Conservation (phyloP, 2,888 invertebrate species). For the Calameuta pallipes region DNA sequence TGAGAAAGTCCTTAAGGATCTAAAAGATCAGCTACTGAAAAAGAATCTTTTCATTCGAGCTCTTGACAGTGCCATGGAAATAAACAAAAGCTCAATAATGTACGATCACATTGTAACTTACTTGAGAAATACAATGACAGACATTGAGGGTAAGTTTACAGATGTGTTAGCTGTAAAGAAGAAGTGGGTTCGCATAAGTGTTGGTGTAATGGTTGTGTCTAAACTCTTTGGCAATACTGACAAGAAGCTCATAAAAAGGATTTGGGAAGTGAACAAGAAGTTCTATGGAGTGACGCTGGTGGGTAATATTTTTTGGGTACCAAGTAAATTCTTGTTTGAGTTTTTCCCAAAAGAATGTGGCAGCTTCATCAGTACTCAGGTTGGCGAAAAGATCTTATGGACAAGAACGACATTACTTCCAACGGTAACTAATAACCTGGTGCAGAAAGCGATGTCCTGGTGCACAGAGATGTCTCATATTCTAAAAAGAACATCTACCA, state of each 20-base stretch:
- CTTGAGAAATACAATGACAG: conserved; percentile 72
- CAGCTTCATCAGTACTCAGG: conserved; percentile 44
- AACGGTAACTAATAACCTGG: conserved; percentile 65
- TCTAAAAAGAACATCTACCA: conserved; percentile 70
- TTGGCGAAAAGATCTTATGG: conserved; percentile 55
- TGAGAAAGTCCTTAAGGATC: conserved; percentile 76
- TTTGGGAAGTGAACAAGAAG: conserved; percentile 83
- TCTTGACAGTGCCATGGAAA: conserved; percentile 65
- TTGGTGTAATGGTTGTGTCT: conserved; percentile 75
- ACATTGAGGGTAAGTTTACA: conserved; percentile 73
- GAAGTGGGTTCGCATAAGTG: conserved; percentile 75
- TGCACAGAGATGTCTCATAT: conserved; percentile 67
- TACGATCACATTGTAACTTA: conserved; percentile 76
- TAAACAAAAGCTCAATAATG: conserved; percentile 68
- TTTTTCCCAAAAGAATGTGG: conserved; percentile 69
- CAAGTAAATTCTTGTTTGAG: conserved; percentile 81
- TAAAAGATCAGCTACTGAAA: conserved; percentile 75
- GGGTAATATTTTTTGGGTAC: conserved; percentile 87
- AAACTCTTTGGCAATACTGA: conserved; percentile 83
- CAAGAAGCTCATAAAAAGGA: conserved; percentile 78
- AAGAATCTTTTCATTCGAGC: conserved; percentile 68
- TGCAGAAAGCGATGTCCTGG: conserved; percentile 67
- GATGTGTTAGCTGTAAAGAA: conserved; percentile 69
- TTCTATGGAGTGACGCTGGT: conserved; percentile 82
- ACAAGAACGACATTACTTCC: conserved; percentile 47